A percentile compares a stretch with the other conserved stretches of the same genome.
Conservation (phyloP, 2,888 invertebrate genomes). For the Formica aserva region DNA sequence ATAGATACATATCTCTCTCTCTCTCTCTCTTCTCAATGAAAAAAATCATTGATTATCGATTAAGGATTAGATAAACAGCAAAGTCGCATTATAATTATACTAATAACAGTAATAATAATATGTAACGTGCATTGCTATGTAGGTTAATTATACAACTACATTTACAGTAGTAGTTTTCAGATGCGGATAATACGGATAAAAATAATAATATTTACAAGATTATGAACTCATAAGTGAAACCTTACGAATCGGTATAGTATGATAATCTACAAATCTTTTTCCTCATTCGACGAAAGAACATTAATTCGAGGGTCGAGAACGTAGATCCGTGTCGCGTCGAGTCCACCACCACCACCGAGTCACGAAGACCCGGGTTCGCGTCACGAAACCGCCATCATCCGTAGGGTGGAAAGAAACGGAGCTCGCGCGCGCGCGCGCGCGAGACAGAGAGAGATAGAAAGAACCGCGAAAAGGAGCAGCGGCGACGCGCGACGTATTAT, state of each 20-base stretch:
- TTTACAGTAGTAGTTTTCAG: background rate
- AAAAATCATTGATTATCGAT: background rate
- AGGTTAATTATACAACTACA: background rate
- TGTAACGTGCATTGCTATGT: background rate
- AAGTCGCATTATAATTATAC: background rate
- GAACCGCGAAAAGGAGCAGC: conserved; percentile 24
- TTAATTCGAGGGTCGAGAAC: background rate
- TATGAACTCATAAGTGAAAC: background rate
- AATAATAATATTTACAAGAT: background rate
- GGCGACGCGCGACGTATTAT: background rate
- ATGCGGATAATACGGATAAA: background rate
- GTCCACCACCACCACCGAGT: background rate
- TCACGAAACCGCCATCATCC: conserved; percentile 14
- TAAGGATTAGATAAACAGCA: background rate
- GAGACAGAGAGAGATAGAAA: conserved; percentile 18
- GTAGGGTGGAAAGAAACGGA: background rate
- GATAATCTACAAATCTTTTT: background rate
- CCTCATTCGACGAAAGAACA: background rate
- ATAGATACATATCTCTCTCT: background rate
- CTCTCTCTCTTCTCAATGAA: background rate
- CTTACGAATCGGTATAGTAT: background rate
- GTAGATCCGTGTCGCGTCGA: conserved; percentile 17
- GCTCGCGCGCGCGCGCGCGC: conserved; percentile 11
- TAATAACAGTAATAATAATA: background rate
- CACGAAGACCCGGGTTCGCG: conserved; percentile 28